Base-by-base conservation (phyloP, 2,888 invertebrate genomes). In the Polyommatus icarus region DNA sequence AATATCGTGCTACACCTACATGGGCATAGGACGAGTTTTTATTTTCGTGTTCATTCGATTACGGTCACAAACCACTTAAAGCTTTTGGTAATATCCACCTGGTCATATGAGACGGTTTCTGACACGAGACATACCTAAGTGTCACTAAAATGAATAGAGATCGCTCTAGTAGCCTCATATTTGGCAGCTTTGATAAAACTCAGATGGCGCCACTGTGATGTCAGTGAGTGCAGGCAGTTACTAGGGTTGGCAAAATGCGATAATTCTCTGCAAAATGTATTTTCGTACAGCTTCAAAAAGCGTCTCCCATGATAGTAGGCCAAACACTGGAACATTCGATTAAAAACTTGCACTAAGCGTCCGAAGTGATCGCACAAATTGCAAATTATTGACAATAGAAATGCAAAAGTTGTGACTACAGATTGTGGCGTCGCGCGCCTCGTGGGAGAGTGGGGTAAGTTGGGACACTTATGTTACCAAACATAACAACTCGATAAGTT, bases 351-450 rank as follows among this genome's bases (percentile, higher is more conserved):
- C 54, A 75, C 75, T 75, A 75, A 54, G 54, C 85, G 87, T 77
- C 72, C 46, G 88, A 80, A 80, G 78, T 79, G 84, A 82, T 87
- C 88, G 88, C 88, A 88, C 87, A 88, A 86, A 87, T 89, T 89
- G 89, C 88, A 89, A 90, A 89, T 86, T 91, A 91, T 92, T 91
- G 90, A 88, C 89, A 90, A 89, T 91, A 91, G 90, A 92, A 93
- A 93, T 93, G 93, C 93, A 93, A 87, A 90, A 90, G 87, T 93
- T 92, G 93, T 93, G 93, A 93, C 93, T 93, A 92, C 85, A 88
- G 90, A 90, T 86, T 85, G 82, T 85, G 84, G 86, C 87, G 87
- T 54, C 79, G 77, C 83, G 83, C 85, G 86, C 90, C 87, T 87
- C 84, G 84, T 84, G 54, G 54, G 54, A 54, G 15, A 54, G 5